Evolutionary conservation across 2,888 invertebrate species (phyloP).

Genomic region (Gymnosoma rotundatum): DNA sequence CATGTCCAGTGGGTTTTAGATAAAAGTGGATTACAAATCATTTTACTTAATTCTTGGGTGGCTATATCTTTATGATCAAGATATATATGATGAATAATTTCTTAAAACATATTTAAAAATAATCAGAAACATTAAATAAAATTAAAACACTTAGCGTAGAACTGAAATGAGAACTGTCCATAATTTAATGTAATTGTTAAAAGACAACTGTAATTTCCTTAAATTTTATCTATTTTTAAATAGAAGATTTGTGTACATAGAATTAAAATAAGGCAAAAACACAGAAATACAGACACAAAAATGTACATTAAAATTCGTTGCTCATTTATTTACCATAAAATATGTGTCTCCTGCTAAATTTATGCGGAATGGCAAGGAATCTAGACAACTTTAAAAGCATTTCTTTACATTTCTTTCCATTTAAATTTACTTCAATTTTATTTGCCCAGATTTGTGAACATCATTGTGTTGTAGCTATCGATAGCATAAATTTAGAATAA

Average conservation of each 20-base stretch:
- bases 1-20: too few relatives aligned
- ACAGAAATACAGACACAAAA: background rate
- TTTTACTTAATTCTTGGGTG: too few relatives aligned
- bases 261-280: background rate
- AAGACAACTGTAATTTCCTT: constrained; percentile 43
- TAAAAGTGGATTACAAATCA: too few relatives aligned
- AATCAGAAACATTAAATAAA: background rate
- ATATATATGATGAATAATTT: too few relatives aligned
- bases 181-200: constrained; percentile 33
- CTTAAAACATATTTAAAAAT: background rate
- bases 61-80: too few relatives aligned
- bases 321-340: constrained; percentile 35
- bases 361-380: constrained; percentile 38
- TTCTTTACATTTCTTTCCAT: constrained; percentile 1
- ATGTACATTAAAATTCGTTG: constrained; percentile 15
- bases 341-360: constrained; percentile 45
- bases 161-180: constrained; percentile 10
- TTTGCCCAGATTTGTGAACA: constrained; percentile 54
- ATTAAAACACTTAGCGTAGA: background rate
- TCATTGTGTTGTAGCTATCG: constrained; percentile 37
- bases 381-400: constrained; percentile 35
- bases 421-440: constrained; percentile 55
- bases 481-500: constrained; percentile 62
- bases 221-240: constrained; percentile 53
- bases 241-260: background rate